These are phyloP conservation scores for Platypus cylindrus DNA, from an alignment of 2,888 invertebrate species.

Conservation along the genomic window DNA sequence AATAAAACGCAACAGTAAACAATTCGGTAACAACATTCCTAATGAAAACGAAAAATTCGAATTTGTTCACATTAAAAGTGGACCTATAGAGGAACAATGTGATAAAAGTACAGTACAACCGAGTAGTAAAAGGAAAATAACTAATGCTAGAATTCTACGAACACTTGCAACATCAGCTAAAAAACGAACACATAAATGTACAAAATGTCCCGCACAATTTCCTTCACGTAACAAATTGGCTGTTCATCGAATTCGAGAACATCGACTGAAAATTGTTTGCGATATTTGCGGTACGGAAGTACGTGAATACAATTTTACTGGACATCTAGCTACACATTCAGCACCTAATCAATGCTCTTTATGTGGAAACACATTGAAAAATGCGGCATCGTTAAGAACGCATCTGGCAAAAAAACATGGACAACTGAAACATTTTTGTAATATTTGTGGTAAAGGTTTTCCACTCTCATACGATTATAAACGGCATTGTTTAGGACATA, in stretches of 20 bases:
- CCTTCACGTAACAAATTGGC: constrained; percentile 14
- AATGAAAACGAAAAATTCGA: not conserved
- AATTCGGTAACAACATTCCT: constrained; percentile 7
- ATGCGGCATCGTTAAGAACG: constrained; percentile 25
- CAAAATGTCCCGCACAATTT: constrained; percentile 21
- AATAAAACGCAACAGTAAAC: constrained; percentile 13
- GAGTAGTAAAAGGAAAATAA: no score
- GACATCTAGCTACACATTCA: constrained; percentile 22
- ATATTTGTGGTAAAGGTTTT: constrained; percentile 25
- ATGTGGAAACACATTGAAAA: constrained; percentile 26
- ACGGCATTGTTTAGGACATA: constrained; percentile 24
- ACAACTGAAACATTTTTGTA: constrained; percentile 25
- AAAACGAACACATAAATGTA: constrained; percentile 17
- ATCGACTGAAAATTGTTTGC: constrained; percentile 24
- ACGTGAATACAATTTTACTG: constrained; percentile 15
- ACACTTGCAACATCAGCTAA: no score
- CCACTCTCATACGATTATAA: constrained; percentile 24
- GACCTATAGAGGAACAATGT: no score
- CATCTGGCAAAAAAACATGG: no score
- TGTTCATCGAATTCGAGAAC: constrained; percentile 21
- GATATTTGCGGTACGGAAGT: constrained; percentile 27
- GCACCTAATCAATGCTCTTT: constrained; percentile 22
- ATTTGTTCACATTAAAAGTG: constrained; percentile 2
- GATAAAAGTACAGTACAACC: no score
- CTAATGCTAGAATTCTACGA: no score